Base-by-base conservation (phyloP, 1,140 invertebrate species). In the Melanaphis sacchari region DNA sequence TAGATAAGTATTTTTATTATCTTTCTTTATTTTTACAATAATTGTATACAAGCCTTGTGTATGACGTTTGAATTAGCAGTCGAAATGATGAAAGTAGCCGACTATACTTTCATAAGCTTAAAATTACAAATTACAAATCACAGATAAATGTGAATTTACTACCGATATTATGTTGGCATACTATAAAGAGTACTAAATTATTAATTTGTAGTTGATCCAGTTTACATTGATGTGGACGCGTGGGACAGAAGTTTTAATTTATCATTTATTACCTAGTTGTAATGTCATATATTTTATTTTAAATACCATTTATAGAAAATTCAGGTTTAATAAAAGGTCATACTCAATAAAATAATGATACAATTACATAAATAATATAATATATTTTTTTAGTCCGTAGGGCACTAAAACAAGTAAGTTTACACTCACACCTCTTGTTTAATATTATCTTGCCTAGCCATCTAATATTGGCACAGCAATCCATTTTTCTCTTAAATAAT, bases 261-360 rank as follows among this genome's bases (percentile, higher is more conserved):
- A 40, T 54, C 88, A 38, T 40, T 54, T 36, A 22, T 89, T 38
- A 49, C 46, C 15, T 49, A 89, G 84, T 88, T 88, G 46, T 54
- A 54, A 54, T 52, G 46, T 38, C 49, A 40, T 31, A 89, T 89
- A 11, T 52, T 6, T 89, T 89, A 54, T 43, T n/a, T 54, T 18
- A 89, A 89, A 89, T 54, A 54, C 88, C 88, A 38, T 89, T 89
- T 89, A 89, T 89, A 89, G 88, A 89, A 89, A 89, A 89, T 89
- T 52, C 88, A 89, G 88, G 88, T 54, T 89, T 89, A 43, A 89
- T 89, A 54, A 89, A 54, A 89, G 49, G 88, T 89, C 88, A 54
- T 26, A 36, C 88, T 89, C 88, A 54, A 89, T 89, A 89, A 38
- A 89, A 89, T 89, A 52, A 89, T 54, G 46, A 89, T 38, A 89